A percentile compares a stretch with the other conserved stretches of the same genome.
These are phyloP conservation scores for Megaleporinus macrocephalus DNA, from an alignment of 2,113 vertebrate species.

Conservation along the genomic window DNA sequence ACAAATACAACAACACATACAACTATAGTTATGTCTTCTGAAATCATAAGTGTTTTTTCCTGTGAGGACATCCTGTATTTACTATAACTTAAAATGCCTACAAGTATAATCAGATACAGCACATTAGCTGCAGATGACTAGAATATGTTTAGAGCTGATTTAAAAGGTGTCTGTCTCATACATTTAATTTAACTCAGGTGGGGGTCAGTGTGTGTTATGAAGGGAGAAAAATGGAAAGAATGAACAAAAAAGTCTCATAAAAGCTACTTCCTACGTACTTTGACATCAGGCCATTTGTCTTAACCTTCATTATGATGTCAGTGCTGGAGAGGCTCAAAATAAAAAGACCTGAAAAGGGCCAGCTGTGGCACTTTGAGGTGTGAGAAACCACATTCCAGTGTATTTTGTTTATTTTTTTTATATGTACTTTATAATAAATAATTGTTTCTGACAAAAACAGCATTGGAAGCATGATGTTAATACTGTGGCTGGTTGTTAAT, in stretches of 20 bases:
- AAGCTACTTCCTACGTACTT: slow-evolving; percentile 54
- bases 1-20: too few species aligned
- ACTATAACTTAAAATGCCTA: too few species aligned
- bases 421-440: not conserved
- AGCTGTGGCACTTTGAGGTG: not conserved
- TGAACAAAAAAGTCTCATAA: slow-evolving; percentile 44
- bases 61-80: too few species aligned
- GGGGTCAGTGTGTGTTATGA: not conserved
- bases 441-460: not conserved
- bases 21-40: too few species aligned
- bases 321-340: not conserved
- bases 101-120: too few species aligned
- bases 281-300: slow-evolving; percentile 31
- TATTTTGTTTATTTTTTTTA: not conserved
- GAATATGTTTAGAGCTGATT: too few species aligned
- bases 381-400: not conserved
- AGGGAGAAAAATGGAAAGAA: slow-evolving; percentile 49
- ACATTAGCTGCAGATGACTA: too few species aligned
- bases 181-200: too few species aligned
- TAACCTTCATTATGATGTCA: slow-evolving; percentile 17
- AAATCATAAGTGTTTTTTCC: too few species aligned
- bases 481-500: too few species aligned
- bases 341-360: slow-evolving; percentile 12
- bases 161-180: too few species aligned
- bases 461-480: not conserved